Conservation (phyloP, 2,113 vertebrate species). For the Meles meles region DNA sequence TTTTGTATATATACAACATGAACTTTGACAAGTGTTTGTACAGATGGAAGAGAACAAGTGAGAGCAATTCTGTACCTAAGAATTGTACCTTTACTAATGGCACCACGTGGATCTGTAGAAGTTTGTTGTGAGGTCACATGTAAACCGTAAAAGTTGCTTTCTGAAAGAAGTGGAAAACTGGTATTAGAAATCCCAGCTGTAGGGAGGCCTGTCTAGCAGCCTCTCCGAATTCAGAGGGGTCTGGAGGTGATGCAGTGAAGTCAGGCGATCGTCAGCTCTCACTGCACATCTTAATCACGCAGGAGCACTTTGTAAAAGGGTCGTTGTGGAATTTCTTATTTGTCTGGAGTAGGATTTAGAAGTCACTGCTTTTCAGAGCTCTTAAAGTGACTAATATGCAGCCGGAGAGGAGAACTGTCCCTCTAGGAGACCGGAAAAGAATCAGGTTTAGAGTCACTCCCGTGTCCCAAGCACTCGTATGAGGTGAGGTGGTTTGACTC, state of each 20-base stretch:
- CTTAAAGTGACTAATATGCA: neutral
- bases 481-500: neutral
- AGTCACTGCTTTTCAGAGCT: neutral
- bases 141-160: conserved; percentile 8
- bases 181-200: conserved; percentile 8
- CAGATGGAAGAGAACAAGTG: neutral
- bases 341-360: neutral
- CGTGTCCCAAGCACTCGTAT: neutral
- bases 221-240: neutral
- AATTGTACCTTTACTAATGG: conserved; percentile 19
- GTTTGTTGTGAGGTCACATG: neutral
- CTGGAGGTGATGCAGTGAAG: neutral
- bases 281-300: neutral
- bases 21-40: neutral
- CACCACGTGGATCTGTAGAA: neutral
- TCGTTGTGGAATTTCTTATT: neutral
- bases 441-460: neutral
- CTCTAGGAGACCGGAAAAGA: too few species aligned
- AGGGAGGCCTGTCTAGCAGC: neutral
- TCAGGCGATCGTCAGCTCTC: neutral
- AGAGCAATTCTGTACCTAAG: neutral
- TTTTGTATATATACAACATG: neutral
- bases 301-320: neutral
- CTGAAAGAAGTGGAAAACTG: neutral
- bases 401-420: neutral